Evolutionary conservation across 2,113 vertebrate species (phyloP).

Genomic region (Odocoileus hemionus): DNA sequence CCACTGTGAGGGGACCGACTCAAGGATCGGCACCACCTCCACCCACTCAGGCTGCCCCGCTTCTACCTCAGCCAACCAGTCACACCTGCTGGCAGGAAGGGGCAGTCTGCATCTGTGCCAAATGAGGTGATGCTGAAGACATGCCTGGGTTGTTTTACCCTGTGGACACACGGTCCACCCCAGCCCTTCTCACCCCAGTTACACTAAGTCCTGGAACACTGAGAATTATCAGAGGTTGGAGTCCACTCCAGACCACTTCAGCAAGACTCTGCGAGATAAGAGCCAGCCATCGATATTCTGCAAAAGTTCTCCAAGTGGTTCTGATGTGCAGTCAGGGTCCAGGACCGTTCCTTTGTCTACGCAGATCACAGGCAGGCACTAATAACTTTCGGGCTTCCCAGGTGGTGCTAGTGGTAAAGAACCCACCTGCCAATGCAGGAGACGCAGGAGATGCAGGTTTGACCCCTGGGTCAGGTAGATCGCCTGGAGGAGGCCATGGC

Average conservation of each 20-base stretch:
- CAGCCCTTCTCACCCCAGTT: neutral
- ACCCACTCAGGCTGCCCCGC: neutral
- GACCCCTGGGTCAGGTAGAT: neutral
- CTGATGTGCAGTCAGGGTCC: neutral
- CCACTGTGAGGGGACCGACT: neutral
- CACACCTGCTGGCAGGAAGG: neutral
- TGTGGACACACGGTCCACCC: fast-evolving
- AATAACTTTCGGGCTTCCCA: neutral
- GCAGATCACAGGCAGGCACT: neutral
- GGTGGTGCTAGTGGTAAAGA: neutral
- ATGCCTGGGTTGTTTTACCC: neutral
- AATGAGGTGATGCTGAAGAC: neutral
- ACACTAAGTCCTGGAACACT: neutral
- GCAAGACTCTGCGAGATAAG: neutral
- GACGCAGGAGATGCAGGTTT: neutral
- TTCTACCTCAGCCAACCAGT: neutral
- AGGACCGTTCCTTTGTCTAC: neutral
- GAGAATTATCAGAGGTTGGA: neutral
- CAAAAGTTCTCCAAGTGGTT: neutral
- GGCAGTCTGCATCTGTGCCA: fast-evolving
- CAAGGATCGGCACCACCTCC: neutral
- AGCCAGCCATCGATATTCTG: neutral
- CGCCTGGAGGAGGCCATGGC: neutral
- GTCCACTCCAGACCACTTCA: neutral
- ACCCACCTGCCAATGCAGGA: neutral